Evolutionary conservation across 2,797 vertebrate genomes (phyloP).

Genomic region (Hephaestus fuliginosus): DNA sequence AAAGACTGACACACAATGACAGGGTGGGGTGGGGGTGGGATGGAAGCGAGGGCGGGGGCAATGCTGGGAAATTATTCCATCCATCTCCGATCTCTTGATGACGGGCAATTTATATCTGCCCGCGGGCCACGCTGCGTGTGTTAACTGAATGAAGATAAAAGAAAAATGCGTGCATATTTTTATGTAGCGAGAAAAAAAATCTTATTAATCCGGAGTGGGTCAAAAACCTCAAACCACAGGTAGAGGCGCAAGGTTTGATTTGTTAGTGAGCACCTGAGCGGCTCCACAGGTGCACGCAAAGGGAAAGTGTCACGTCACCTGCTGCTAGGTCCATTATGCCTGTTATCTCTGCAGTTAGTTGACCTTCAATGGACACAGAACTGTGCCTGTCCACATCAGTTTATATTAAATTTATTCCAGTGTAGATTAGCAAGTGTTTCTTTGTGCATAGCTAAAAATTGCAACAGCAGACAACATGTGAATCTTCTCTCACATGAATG

Average conservation of each 20-base stretch:
- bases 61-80: constrained; percentile 65
- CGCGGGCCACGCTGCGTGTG: constrained; percentile 31
- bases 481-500: neutral
- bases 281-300: constrained; percentile 21
- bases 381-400: neutral
- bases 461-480: neutral
- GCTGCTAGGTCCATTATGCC: neutral
- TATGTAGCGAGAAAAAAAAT: constrained; percentile 14
- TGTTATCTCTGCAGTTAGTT: constrained; percentile 14
- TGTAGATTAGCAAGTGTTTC: neutral
- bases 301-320: neutral
- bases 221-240: constrained; percentile 1
- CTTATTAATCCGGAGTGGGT: constrained; percentile 43
- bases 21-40: constrained; percentile 26
- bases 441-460: neutral
- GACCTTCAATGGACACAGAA: neutral
- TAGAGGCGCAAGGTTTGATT: constrained; percentile 18
- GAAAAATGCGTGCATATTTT: constrained; percentile 52
- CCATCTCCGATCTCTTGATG: constrained; percentile 66
- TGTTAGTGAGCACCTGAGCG: neutral
- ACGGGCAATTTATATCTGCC: constrained; percentile 60
- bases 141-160: constrained; percentile 43
- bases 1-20: constrained; percentile 64
- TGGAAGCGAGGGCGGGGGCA: constrained; percentile 33
- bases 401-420: neutral